Percentiles rank a stretch among this genome's conserved stretches.
These are phyloP conservation scores for Pocillopora damicornis DNA, from an alignment of 64 coral and sea anemone genomes.

Conservation along the genomic window DNA sequence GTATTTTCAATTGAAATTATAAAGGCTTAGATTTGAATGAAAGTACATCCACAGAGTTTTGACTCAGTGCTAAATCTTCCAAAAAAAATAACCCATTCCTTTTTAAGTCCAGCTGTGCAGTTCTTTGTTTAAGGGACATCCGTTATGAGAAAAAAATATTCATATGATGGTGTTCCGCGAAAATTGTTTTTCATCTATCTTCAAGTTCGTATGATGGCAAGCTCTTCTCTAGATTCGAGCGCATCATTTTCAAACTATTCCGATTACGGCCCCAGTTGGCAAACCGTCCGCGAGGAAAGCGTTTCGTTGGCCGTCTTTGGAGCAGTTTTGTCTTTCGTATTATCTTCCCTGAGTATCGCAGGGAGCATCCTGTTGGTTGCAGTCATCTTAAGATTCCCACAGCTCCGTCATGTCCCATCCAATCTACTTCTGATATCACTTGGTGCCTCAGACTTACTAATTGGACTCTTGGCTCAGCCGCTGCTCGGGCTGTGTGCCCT, in stretches of 20 bases:
- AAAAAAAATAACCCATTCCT: no score
- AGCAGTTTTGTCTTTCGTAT: not conserved
- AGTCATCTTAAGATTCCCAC: not conserved
- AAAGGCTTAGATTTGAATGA: no score
- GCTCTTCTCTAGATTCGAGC: not conserved
- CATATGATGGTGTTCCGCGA: no score
- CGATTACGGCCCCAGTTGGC: not conserved
- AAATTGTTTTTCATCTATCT: not conserved
- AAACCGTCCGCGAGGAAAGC: not conserved
- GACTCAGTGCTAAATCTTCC: no score
- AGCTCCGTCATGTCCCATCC: not conserved
- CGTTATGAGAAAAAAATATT: no score
- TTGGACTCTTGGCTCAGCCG: not conserved
- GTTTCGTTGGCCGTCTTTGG: not conserved
- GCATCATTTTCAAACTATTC: not conserved
- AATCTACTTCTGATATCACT: not conserved
- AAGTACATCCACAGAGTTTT: no score
- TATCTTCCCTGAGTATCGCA: not conserved
- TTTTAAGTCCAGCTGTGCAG: no score
- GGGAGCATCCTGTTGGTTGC: not conserved
- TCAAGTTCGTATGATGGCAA: not conserved
- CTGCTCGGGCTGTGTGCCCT: not conserved
- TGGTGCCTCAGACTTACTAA: not conserved
- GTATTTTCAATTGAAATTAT: no score
- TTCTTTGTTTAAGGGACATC: no score